Percentiles rank a stretch among this genome's conserved stretches.
Evolutionary conservation across 2,113 vertebrate species (phyloP).

Genomic region (Nycticebus coucang): DNA sequence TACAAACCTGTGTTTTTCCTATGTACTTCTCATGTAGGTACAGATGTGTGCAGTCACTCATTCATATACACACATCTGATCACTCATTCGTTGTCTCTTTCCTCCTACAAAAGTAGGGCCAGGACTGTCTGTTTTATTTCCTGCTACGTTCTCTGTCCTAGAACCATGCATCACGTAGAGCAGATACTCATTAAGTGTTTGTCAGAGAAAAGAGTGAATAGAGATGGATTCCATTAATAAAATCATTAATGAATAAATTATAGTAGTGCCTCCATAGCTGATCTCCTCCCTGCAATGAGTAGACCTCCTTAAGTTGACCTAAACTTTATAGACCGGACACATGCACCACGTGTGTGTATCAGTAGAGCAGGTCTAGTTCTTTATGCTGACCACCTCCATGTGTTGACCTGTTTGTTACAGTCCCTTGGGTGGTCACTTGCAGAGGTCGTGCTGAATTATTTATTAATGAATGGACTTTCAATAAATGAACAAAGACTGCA

Average conservation of each 20-base stretch:
- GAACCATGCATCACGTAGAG: rapidly evolving
- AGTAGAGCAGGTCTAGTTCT: too few relatives aligned
- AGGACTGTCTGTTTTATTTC: background rate
- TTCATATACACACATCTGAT: too few relatives aligned
- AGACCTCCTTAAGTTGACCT: too few relatives aligned
- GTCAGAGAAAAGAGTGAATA: background rate
- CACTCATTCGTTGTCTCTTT: rapidly evolving
- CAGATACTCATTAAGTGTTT: background rate
- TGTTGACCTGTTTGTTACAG: too few relatives aligned
- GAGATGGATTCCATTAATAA: background rate
- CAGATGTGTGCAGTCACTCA: rapidly evolving
- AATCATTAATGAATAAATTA: background rate
- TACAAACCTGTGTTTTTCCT: background rate
- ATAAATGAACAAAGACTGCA: background rate
- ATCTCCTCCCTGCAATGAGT: too few relatives aligned
- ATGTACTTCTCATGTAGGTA: background rate
- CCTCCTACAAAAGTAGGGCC: background rate
- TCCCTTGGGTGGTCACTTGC: too few relatives aligned
- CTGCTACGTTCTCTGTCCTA: too few relatives aligned
- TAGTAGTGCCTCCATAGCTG: too few relatives aligned
- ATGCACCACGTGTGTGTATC: too few relatives aligned
- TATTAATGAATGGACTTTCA: background rate
- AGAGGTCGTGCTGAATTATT: background rate
- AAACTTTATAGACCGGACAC: too few relatives aligned
- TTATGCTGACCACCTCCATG: too few relatives aligned